Evolutionary conservation across 2,797 vertebrate genomes (phyloP), one percentile per base, ranked within the genome.

Genomic region (Cynopterus sphinx): DNA sequence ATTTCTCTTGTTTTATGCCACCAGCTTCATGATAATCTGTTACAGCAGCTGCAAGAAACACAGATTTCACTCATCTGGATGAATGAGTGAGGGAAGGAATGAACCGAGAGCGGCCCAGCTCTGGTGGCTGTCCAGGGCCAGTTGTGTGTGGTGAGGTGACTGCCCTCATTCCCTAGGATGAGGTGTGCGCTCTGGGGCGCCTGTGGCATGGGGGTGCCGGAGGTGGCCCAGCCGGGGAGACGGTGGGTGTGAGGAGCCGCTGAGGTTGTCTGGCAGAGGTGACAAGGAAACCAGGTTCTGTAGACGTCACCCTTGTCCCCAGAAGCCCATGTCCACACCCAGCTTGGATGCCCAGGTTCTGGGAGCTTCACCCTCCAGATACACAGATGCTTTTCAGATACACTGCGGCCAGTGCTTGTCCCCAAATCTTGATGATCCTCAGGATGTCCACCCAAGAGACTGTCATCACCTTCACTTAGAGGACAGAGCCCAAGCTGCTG

Each of bases 71-170:
- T n/a, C 13, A 1, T 5, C 19, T 2, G 13, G 53, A 15, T 9
- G 24, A 53, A 43, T 5, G 2, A 2, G 36, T 36, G 68, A 19
- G 53, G 3, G 6, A 59, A 33, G 19, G 61, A 5, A 31, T 13
- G 9, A 36, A 3, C 11, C 4, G 1, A 1, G 33, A 49, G 36
- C 83, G 3, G 33, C 51, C 33, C 33, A 2, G n/a, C 59, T 26
- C 5, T 3, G 2, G 74, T 5, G 36, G 67, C 57, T 0, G 1
- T n/a, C 49, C 3, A 6, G 31, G 26, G 39, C 6, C 5, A 2
- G 6, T 6, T 2, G 0, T 1, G 39, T 21, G 68, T 6, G 12
- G 39, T 0, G 15, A 22, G 33, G 1, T 0, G n/a, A 10, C 9
- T 10, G 39, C 41, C 3, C 31, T 28, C 17, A 13, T 24, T 46